These are phyloP conservation scores for Columba livia DNA, from an alignment of 2,113 vertebrate genomes.

Conservation along the genomic window DNA sequence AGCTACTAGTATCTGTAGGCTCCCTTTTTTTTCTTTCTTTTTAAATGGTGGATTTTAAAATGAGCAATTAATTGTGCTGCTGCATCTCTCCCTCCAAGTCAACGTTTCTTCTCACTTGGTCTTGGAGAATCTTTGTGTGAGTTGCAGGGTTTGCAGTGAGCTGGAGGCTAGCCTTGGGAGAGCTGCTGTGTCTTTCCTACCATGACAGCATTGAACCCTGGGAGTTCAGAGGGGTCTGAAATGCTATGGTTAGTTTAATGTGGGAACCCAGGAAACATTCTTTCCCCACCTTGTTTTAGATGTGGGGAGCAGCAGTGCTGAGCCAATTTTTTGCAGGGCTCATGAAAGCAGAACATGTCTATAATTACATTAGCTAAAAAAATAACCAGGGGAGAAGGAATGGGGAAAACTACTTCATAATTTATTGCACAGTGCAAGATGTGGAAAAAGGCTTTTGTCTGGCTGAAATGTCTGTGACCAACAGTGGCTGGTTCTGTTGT, in stretches of 20 bases:
- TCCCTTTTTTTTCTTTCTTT: not conserved
- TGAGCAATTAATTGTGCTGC: not conserved
- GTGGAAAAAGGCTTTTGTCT: not conserved
- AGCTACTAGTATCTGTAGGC: not conserved
- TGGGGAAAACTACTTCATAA: not conserved
- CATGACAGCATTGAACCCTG: not conserved
- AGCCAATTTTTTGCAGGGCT: not conserved
- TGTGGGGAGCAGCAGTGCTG: not conserved
- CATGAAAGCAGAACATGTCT: not conserved
- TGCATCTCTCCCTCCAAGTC: not conserved
- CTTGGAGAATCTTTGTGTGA: not conserved
- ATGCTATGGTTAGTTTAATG: not conserved
- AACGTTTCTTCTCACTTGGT: not conserved
- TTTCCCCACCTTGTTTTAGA: not conserved
- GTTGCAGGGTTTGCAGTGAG: not conserved
- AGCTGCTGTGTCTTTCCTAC: not conserved
- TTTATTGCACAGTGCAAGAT: not conserved
- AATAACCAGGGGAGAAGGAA: not conserved
- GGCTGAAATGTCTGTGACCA: not conserved
- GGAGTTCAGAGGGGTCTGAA: not conserved
- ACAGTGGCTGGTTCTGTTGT: rapidly evolving
- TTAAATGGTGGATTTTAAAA: not conserved
- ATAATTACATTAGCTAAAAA: not conserved
- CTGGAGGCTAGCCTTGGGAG: not conserved
- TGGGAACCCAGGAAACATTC: not conserved